Percentiles rank a stretch among this genome's conserved stretches.
phyloP scores from a whole-genome alignment of 2,113 vertebrate species.

The Meleagris gallopavo region DNA sequence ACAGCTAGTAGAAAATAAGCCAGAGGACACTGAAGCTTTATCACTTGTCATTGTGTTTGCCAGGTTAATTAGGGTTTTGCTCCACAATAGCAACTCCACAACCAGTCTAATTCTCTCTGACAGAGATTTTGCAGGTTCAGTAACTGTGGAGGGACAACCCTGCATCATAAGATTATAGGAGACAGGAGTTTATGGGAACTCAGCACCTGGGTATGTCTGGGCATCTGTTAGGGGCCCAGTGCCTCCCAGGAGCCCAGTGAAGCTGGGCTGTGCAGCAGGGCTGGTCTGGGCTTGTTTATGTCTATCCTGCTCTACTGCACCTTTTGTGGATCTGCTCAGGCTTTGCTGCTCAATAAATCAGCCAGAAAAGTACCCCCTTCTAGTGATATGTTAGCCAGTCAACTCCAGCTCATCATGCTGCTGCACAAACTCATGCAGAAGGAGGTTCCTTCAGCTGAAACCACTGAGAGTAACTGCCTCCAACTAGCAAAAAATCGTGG shows the following conservation, averaged over 20 bases:
- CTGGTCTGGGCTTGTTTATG: not conserved
- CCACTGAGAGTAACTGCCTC: accelerated
- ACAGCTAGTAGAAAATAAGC: not conserved
- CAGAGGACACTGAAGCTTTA: not conserved
- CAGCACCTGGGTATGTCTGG: too few species aligned
- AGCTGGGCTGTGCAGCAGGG: accelerated
- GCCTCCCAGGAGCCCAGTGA: not conserved
- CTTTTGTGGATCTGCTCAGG: not conserved
- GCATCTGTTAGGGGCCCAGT: not conserved
- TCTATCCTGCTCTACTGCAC: not conserved
- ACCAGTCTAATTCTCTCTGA: not conserved
- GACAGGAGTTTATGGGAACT: not conserved
- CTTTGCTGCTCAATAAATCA: not conserved
- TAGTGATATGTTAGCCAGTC: not conserved
- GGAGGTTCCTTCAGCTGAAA: not conserved
- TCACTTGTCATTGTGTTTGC: not conserved
- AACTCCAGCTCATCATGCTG: not conserved
- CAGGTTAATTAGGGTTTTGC: not conserved
- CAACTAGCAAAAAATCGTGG: not conserved
- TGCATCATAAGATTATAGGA: not conserved
- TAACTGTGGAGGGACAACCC: not conserved
- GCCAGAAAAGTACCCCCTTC: not conserved
- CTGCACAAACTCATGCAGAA: not conserved
- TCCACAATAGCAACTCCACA: not conserved
- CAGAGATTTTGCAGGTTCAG: not conserved